phyloP scores from a whole-genome alignment of 2,113 vertebrate genomes.

The Tringa solitaria region DNA sequence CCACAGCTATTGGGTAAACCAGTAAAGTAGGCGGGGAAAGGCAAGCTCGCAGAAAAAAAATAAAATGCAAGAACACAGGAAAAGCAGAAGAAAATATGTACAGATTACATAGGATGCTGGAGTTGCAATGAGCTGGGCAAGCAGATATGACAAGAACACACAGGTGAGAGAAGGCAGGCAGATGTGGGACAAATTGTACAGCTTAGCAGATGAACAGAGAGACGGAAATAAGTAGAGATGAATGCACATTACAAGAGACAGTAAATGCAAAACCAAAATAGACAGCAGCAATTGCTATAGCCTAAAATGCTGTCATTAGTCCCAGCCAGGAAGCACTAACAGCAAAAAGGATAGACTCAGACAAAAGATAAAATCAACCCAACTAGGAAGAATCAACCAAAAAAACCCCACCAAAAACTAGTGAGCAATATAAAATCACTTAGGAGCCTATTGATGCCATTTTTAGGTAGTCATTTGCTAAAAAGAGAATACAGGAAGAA shows the following conservation, averaged over 20 bases:
- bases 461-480: background rate
- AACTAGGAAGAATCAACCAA: background rate
- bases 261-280: slow-evolving; percentile 18
- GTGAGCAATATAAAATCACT: background rate
- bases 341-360: background rate
- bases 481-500: background rate
- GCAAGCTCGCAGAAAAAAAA: background rate
- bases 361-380: background rate
- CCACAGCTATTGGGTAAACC: fast-evolving
- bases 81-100: background rate
- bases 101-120: background rate
- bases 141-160: background rate
- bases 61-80: background rate
- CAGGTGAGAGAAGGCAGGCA: background rate
- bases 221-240: background rate
- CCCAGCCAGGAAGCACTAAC: background rate
- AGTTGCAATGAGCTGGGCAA: background rate
- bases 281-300: background rate
- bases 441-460: background rate
- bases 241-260: background rate
- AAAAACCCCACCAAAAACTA: background rate
- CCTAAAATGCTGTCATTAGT: background rate
- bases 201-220: background rate
- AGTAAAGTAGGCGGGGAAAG: background rate
- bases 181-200: background rate